Base-by-base conservation (phyloP, 92 coral and sea anemone species). In the Paramuricea clavata region DNA sequence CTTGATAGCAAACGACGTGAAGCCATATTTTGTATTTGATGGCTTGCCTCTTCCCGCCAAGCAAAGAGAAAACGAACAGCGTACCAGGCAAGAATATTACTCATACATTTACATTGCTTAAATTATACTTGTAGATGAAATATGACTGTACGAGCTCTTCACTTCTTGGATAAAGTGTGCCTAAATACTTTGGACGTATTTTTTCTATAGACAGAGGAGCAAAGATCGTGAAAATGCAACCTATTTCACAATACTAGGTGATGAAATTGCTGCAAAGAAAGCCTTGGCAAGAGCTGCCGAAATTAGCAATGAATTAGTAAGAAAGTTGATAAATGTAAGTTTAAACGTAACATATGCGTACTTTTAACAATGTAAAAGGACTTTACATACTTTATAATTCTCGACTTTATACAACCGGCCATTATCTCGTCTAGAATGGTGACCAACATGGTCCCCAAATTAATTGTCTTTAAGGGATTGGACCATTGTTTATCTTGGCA, bases 211-310 rank as follows among this genome's bases (percentile, higher is more conserved):
- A 60, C 12, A 22, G 5, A n/a, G 68, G 21, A 22, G 21, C 5
- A 60, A 60, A 13, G 32, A 60, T 5, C 68, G 33, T 28, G 68
- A 60, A 60, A 60, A 60, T 60, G 68, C 68, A 6, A 10, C 31
- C 30, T 10, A 60, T 60, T 60, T 60, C 31, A n/a, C 33, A 5
- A 0, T 5, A 60, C 8, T 2, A 60, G 68, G 68, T 0, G 33
- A 60, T 28, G 68, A 60, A 28, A n/a, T 60, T n/a, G n/a, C 68
- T 60, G 68, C 68, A 60, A 60, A 13, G 13, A 60, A 60, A 23
- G 68, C 68, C 0, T 28, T 60, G 32, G n/a, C 68, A 1, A 60
- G 21, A 13, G 8, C 68, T 28, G 68, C 32, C 8, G 68, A 60
- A 60, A 28, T 60, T 22, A 30, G 21, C 33, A n/a, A 60, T 60